phyloP scores from a whole-genome alignment of 2,888 invertebrate species.

The Dynastes maya region DNA sequence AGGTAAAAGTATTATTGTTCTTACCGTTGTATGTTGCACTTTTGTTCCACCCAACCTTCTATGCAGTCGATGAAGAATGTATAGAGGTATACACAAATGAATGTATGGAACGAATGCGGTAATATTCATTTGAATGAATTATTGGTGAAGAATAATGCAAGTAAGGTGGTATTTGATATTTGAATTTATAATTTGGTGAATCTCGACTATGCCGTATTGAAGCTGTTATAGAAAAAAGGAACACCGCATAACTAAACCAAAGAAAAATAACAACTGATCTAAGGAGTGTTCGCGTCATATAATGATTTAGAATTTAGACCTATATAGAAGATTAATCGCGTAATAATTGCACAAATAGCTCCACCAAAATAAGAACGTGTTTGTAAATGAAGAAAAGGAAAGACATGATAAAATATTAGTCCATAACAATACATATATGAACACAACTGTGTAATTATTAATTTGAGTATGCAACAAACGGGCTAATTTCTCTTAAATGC shows the following conservation, averaged over 20 bases:
- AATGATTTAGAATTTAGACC: not conserved
- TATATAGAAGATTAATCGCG: conserved; percentile 2
- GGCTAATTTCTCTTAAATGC: too few species aligned
- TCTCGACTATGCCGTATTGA: conserved; percentile 21
- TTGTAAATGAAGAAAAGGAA: not conserved
- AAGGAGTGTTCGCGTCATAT: not conserved
- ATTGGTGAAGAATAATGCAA: conserved; percentile 33
- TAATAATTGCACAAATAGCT: conserved; percentile 1
- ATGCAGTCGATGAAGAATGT: conserved; percentile 22
- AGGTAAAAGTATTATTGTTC: conserved; percentile 57
- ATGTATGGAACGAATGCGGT: conserved; percentile 38
- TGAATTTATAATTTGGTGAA: conserved; percentile 51
- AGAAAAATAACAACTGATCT: too few species aligned
- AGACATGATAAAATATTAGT: not conserved
- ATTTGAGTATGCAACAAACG: too few species aligned
- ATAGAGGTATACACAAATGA: conserved; percentile 22
- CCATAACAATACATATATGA: too few species aligned
- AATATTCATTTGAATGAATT: conserved; percentile 47
- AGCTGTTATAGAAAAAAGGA: too few species aligned
- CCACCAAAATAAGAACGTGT: not conserved
- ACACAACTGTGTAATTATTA: not conserved
- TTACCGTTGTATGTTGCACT: conserved; percentile 46
- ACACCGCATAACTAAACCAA: too few species aligned
- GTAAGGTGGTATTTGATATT: conserved; percentile 48
- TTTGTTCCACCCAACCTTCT: conserved; percentile 43